Evolutionary conservation across 1,140 invertebrate species (phyloP), one percentile per base, ranked within the genome.

Genomic region (Drosophila insularis): DNA sequence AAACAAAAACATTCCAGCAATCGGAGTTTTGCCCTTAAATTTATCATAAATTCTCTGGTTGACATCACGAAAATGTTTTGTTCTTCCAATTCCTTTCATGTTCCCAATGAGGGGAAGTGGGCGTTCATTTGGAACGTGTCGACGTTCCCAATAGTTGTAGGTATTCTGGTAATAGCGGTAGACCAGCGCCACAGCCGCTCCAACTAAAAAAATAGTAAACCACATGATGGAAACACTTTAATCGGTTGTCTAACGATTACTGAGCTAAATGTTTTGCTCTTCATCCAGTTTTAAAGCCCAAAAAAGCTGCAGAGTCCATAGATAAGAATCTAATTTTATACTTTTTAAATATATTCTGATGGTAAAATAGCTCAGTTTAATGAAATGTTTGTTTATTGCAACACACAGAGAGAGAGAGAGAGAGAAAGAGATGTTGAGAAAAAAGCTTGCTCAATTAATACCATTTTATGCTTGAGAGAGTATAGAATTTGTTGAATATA

Each of bases 131-230:
- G 85, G 89, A 1, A 94, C 85, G 6, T 92, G 90, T 21, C 73
- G 87, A 7, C 63, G 70, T 50, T 82, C 74, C 93, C 93, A 94
- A 68, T 90, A 90, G 0, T 77, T 92, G 69, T 92, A 84, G 4
- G 19, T 64, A 11, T 80, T 66, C 0, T 40, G 59, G n/a, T 75
- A 80, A 37, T 66, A 75, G 6, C 40, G 70, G 1, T 66, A 81
- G 14, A 65, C n/a, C 21, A 85, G 17, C 2, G 67, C 19, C 7
- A 75, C 4, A 8, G 14, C 74, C 43, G 78, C 23, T 17, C 71
- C 64, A 40, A 89, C 4, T 1, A 89, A 14, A 10, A 65, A 59
- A 3, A 82, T 14, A 32, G 70, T 71, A n/a, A 75, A 4, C 2
- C 80, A 39, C 35, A 80, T 17, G 31, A 65, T 66, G 17, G 7